These are phyloP conservation scores for Spicauda simplicius DNA, from an alignment of 2,888 invertebrate species.

Conservation along the genomic window DNA sequence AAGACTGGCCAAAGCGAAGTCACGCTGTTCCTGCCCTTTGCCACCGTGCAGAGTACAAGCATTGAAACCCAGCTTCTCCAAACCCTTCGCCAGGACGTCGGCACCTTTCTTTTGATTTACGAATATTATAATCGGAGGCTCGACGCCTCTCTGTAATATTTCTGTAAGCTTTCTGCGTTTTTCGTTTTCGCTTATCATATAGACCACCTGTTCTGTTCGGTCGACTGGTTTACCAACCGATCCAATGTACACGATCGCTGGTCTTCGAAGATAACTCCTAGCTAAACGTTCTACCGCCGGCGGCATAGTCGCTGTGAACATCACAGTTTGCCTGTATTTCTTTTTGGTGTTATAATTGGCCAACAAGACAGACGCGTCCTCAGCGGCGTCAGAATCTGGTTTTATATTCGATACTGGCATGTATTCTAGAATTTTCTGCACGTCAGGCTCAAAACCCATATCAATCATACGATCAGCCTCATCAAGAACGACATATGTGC, in stretches of 20 bases:
- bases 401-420: conserved; percentile 99
- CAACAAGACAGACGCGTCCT: conserved; percentile 95
- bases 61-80: conserved; percentile 98
- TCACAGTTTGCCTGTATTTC: conserved; percentile 99
- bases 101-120: conserved; percentile 99
- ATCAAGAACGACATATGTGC: conserved; percentile 98
- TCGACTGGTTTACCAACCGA: conserved; percentile 98
- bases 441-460: conserved; percentile 99
- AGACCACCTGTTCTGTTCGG: conserved; percentile 98
- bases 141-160: conserved; percentile 93
- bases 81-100: conserved; percentile 97
- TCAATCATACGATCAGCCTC: conserved; percentile 99
- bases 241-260: conserved; percentile 98
- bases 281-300: conserved; percentile 98
- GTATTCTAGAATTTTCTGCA: conserved; percentile 98
- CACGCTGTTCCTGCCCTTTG: conserved; percentile 99
- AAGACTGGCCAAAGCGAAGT: conserved; percentile 97
- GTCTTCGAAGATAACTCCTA: conserved; percentile 96
- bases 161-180: conserved; percentile 98
- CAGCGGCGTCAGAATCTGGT: conserved; percentile 99
- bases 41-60: conserved; percentile 99
- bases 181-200: conserved; percentile 97
- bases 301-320: conserved; percentile 99
- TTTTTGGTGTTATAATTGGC: conserved; percentile 98
- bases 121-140: conserved; percentile 99